These are phyloP conservation scores for Anguilla megastoma DNA, from an alignment of 2,797 vertebrate genomes.

Conservation along the genomic window DNA sequence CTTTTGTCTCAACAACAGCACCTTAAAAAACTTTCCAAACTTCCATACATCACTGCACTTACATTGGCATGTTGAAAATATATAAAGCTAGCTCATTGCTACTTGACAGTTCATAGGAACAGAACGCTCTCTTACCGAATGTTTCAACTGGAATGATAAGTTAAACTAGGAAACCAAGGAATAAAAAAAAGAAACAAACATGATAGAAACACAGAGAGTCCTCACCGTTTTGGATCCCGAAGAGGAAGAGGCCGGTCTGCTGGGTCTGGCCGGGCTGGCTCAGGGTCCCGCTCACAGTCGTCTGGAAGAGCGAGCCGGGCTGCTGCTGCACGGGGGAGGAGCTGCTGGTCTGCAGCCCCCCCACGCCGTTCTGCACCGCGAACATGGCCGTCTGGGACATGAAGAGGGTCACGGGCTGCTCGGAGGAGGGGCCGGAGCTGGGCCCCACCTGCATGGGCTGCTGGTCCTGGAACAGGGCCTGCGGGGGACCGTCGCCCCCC, in stretches of 20 bases:
- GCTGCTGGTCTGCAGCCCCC: slow-evolving; percentile 82
- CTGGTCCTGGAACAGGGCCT: slow-evolving; percentile 87
- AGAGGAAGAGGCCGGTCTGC: slow-evolving; percentile 90
- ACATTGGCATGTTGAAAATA: too few relatives aligned
- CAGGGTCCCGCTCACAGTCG: slow-evolving; percentile 77
- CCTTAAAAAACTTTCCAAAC: too few relatives aligned
- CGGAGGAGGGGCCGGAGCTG: slow-evolving; percentile 74
- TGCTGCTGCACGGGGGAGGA: slow-evolving; percentile 81
- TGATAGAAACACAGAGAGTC: neutral
- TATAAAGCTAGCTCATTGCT: too few relatives aligned
- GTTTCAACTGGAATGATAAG: neutral
- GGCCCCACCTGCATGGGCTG: slow-evolving; percentile 90
- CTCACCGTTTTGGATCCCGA: slow-evolving; percentile 95
- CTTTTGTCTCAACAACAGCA: too few relatives aligned
- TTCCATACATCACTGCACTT: too few relatives aligned
- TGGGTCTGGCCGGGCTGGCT: slow-evolving; percentile 84
- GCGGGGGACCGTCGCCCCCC: slow-evolving; percentile 77
- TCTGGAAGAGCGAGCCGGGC: slow-evolving; percentile 84
- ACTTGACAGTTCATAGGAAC: too few relatives aligned
- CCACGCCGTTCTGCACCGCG: slow-evolving; percentile 80
- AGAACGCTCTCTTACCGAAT: too few relatives aligned
- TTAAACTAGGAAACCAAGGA: too few relatives aligned
- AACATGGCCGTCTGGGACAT: slow-evolving; percentile 87
- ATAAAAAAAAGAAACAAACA: neutral
- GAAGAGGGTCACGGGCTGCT: slow-evolving; percentile 88